A percentile compares a stretch with the other conserved stretches of the same genome.
These are phyloP conservation scores for Kryptolebias ocellatus DNA, from an alignment of 2,797 vertebrate species.

Conservation along the genomic window DNA sequence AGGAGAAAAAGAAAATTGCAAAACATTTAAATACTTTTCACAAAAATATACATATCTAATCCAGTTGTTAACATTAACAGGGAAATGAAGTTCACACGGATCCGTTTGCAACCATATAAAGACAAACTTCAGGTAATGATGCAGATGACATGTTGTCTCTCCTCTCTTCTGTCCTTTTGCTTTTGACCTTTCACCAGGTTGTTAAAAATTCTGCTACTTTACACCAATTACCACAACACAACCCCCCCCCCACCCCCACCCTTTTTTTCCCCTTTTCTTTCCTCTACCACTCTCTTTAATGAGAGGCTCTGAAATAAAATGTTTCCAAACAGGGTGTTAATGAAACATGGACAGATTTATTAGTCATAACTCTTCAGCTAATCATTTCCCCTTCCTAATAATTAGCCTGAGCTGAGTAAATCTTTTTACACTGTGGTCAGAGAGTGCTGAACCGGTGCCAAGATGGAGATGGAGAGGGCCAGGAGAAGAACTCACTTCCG, in stretches of 20 bases:
- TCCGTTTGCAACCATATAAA: slow-evolving; percentile 57
- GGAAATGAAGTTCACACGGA: slow-evolving; percentile 58
- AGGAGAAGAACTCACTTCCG: slow-evolving; percentile 13
- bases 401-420: slow-evolving; percentile 80
- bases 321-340: slow-evolving; percentile 79
- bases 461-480: slow-evolving; percentile 14
- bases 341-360: slow-evolving; percentile 81
- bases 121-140: slow-evolving; percentile 63
- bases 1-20: slow-evolving; percentile 27
- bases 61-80: slow-evolving; percentile 56
- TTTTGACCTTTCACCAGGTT: slow-evolving; percentile 63
- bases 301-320: slow-evolving; percentile 76
- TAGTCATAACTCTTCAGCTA: slow-evolving; percentile 78
- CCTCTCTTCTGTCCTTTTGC: slow-evolving; percentile 23
- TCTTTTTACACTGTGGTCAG: slow-evolving; percentile 75
- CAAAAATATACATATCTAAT: slow-evolving; percentile 49
- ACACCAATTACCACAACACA: slow-evolving; percentile 50
- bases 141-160: slow-evolving; percentile 41
- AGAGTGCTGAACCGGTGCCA: slow-evolving; percentile 60
- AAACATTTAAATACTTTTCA: slow-evolving; percentile 38
- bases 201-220: slow-evolving; percentile 55
- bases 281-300: slow-evolving; percentile 78
- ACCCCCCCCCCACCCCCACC: slow-evolving; percentile 1
- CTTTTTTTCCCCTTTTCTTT: slow-evolving; percentile 13
- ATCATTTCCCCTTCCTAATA: slow-evolving; percentile 82